Conservation (phyloP, 2,113 vertebrate genomes). For the Perca flavescens region DNA sequence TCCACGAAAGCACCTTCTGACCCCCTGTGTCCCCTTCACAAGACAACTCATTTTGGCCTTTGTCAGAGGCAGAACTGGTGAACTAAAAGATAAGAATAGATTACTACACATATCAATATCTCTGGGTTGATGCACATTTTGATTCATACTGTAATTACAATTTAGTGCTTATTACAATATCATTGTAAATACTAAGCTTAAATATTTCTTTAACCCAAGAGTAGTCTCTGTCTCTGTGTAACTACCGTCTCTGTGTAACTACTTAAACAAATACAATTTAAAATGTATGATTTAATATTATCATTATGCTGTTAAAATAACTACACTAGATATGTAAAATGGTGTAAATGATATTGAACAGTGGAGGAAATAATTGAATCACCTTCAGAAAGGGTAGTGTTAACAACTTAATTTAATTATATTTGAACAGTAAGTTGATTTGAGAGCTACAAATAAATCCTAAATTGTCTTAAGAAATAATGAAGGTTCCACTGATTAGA, state of each 20-base stretch:
- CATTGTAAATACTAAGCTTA: not conserved
- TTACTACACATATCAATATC: slow-evolving; percentile 11
- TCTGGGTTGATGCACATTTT: slow-evolving; percentile 3
- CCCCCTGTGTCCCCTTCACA: slow-evolving; percentile 16
- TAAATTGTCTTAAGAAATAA: too few relatives aligned
- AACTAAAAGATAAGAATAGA: slow-evolving; percentile 18
- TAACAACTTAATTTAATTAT: too few relatives aligned
- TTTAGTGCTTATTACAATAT: not conserved
- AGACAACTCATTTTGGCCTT: slow-evolving; percentile 6
- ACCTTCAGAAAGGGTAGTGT: too few relatives aligned
- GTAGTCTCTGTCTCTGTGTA: slow-evolving; percentile 7
- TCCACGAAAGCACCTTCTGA: slow-evolving; percentile 40
- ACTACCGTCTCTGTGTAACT: not conserved
- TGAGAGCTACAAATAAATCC: too few relatives aligned
- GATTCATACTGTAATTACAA: slow-evolving; percentile 26
- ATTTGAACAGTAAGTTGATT: too few relatives aligned
- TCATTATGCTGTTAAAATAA: too few relatives aligned
- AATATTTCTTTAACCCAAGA: not conserved
- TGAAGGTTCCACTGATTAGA: too few relatives aligned
- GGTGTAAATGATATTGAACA: too few relatives aligned
- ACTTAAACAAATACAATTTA: not conserved
- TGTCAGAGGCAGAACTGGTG: slow-evolving; percentile 17
- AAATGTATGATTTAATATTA: too few relatives aligned
- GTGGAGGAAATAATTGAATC: too few relatives aligned
- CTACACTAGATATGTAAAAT: too few relatives aligned